Evolutionary conservation across 2,888 invertebrate species (phyloP).

Genomic region (Orgyia antiqua): DNA sequence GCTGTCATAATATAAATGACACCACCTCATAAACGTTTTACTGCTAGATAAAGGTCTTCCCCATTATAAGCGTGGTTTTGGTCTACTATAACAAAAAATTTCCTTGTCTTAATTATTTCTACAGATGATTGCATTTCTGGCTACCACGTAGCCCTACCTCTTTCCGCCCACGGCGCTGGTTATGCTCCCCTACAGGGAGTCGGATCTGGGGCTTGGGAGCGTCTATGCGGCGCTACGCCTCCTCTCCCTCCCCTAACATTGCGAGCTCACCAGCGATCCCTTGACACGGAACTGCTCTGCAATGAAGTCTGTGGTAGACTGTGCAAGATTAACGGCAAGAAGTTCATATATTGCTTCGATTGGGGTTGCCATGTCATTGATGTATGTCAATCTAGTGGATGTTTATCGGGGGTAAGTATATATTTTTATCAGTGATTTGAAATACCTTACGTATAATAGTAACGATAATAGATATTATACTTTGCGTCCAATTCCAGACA

Average conservation of each 20-base stretch:
- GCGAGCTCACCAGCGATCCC: conserved; percentile 60
- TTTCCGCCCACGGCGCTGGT: conserved; percentile 84
- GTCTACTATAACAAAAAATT: too few relatives aligned
- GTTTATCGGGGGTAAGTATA: conserved; percentile 63
- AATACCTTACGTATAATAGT: too few relatives aligned
- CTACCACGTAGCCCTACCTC: conserved; percentile 85
- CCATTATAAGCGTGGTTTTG: too few relatives aligned
- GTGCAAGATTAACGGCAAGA: conserved; percentile 58
- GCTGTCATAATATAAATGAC: too few relatives aligned
- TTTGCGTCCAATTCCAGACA: too few relatives aligned
- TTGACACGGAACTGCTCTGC: conserved; percentile 69
- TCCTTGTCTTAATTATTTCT: background rate
- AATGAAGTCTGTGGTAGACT: conserved; percentile 71
- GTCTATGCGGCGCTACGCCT: conserved; percentile 27
- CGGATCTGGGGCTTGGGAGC: conserved; percentile 66
- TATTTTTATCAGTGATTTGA: too few relatives aligned
- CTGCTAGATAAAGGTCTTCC: too few relatives aligned
- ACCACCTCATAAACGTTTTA: too few relatives aligned
- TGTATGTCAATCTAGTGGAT: conserved; percentile 72
- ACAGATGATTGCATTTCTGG: conserved; percentile 79
- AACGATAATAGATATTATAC: too few relatives aligned
- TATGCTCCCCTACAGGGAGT: conserved; percentile 82
- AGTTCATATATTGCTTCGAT: conserved; percentile 75
- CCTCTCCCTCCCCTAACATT: conserved; percentile 39
- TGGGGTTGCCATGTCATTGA: conserved; percentile 76